These are phyloP conservation scores for Bembecia ichneumoniformis DNA, from an alignment of 2,888 invertebrate genomes.

Conservation along the genomic window DNA sequence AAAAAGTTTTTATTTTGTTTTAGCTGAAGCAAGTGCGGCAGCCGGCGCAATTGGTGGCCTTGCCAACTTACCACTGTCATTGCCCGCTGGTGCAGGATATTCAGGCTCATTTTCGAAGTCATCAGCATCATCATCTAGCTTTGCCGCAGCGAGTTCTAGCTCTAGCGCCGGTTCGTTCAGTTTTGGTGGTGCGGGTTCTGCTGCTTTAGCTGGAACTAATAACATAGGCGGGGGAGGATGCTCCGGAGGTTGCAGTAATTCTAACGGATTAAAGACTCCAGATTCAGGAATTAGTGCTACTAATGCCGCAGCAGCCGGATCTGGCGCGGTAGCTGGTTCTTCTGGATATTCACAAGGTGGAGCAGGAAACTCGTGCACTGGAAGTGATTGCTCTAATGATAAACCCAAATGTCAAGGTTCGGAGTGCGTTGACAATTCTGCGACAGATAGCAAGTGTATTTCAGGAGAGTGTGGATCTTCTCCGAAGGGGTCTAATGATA, in stretches of 20 bases:
- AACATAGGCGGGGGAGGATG: constrained; percentile 8
- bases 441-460: constrained; percentile 20
- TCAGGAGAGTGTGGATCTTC: constrained; percentile 13
- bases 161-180: constrained; percentile 53
- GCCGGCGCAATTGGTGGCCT: constrained; percentile 34
- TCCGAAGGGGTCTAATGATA: constrained; percentile 13
- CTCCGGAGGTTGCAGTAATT: constrained; percentile 12
- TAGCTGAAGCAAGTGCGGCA: constrained; percentile 41
- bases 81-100: constrained; percentile 38
- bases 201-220: constrained; percentile 15
- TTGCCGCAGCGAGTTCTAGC: constrained; percentile 54
- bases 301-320: constrained; percentile 15
- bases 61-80: constrained; percentile 28
- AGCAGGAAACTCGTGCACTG: constrained; percentile 11
- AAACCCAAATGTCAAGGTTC: constrained; percentile 27
- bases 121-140: constrained; percentile 52
- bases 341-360: constrained; percentile 8
- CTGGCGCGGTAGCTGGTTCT: constrained; percentile 15
- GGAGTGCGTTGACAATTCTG: constrained; percentile 20
- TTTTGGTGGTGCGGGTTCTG: constrained; percentile 28
- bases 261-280: background rate
- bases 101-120: constrained; percentile 61
- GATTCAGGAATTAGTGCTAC: constrained; percentile 6
- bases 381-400: constrained; percentile 15
- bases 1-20: constrained; percentile 19